phyloP scores from a whole-genome alignment of 2,113 vertebrate species.

The Ibidorhyncha struthersii region DNA sequence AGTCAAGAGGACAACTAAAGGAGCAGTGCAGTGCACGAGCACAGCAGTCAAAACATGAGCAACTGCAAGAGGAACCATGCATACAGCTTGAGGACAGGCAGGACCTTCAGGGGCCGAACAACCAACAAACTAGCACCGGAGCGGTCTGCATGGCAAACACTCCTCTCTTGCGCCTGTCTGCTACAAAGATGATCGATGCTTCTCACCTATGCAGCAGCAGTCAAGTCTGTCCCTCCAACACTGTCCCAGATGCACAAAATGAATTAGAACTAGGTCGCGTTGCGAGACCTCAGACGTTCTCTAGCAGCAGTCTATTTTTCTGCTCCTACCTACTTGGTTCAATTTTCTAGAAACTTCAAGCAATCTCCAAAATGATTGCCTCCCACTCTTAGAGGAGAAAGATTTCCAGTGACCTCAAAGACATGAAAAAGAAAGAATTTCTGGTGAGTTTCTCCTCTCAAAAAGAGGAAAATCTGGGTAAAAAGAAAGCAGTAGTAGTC shows the following conservation, averaged over 20 bases:
- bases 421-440: not conserved
- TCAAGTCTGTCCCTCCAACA: not conserved
- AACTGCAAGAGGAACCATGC: not conserved
- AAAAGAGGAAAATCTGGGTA: not conserved
- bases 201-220: not conserved
- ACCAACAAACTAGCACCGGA: not conserved
- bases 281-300: not conserved
- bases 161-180: not conserved
- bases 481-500: not conserved
- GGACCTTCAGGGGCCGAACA: not conserved
- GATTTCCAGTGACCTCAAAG: not conserved
- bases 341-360: not conserved
- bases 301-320: not conserved
- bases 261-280: not conserved
- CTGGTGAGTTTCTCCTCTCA: not conserved
- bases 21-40: not conserved
- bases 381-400: not conserved
- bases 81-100: not conserved
- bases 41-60: not conserved
- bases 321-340: not conserved
- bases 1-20: slow-evolving; percentile 19
- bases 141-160: not conserved
- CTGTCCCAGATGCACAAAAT: not conserved
- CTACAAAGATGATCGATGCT: not conserved
- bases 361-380: not conserved